phyloP scores from a whole-genome alignment of 2,113 vertebrate species.

The Spilogale gracilis region DNA sequence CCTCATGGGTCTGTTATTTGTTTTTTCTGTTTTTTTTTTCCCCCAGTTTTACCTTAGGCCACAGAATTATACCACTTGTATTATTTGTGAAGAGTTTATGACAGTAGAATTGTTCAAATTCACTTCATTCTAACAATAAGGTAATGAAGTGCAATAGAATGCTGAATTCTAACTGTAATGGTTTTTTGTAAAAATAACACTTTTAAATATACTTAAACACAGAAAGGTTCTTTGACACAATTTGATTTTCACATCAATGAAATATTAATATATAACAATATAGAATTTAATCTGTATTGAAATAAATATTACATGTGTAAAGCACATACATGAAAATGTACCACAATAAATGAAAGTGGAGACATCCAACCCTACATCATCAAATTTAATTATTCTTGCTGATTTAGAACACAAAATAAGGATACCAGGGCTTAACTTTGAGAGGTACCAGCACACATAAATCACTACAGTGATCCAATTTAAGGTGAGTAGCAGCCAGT shows the following conservation, averaged over 20 bases:
- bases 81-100: not conserved
- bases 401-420: conserved; percentile 91
- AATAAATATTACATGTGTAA: conserved; percentile 89
- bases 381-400: conserved; percentile 92
- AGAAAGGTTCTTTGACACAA: conserved; percentile 68
- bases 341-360: conserved; percentile 88
- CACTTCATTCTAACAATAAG: conserved; percentile 67
- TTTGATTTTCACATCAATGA: conserved; percentile 87
- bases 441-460: conserved; percentile 89
- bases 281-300: conserved; percentile 88
- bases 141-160: conserved; percentile 38
- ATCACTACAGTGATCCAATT: conserved; percentile 92
- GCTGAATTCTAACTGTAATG: conserved; percentile 67
- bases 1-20: not conserved
- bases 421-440: conserved; percentile 89
- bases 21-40: conserved; percentile 25
- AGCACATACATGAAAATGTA: conserved; percentile 86
- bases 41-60: not conserved
- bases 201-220: conserved; percentile 79
- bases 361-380: conserved; percentile 88
- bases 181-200: conserved; percentile 73
- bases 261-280: conserved; percentile 85
- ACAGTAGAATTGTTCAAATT: conserved; percentile 38
- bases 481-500: conserved; percentile 91
- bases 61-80: conserved; percentile 39